These are phyloP conservation scores for Erebia aethiops DNA, from an alignment of 2,888 invertebrate species.

Conservation along the genomic window DNA sequence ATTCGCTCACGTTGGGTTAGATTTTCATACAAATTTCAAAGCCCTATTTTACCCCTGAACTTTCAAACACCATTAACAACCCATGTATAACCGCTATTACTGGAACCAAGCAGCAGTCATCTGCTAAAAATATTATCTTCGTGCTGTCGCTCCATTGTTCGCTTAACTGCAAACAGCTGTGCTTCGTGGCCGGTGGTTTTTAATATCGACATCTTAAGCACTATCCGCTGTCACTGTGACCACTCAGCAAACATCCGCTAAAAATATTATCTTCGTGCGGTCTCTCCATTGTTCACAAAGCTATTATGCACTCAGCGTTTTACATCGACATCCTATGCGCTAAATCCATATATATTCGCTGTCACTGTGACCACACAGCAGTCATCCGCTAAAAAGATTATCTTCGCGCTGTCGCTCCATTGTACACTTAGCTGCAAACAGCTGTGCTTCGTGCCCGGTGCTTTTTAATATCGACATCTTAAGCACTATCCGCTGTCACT, in stretches of 20 bases:
- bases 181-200: conserved; percentile 28
- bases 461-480: conserved; percentile 25
- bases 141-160: conserved; percentile 30
- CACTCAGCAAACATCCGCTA: conserved; percentile 21
- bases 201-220: no score
- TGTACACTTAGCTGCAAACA: conserved; percentile 27
- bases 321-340: no score
- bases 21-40: no score
- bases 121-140: conserved; percentile 35
- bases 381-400: conserved; percentile 34
- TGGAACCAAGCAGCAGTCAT: conserved; percentile 2
- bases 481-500: no score
- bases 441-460: conserved; percentile 30
- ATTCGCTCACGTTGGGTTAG: no score
- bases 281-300: no score
- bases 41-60: no score
- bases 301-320: no score
- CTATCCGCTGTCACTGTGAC: conserved; percentile 11
- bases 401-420: conserved; percentile 29
- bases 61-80: no score
- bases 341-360: not conserved
- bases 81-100: conserved; percentile 14
- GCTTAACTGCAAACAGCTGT: conserved; percentile 26
- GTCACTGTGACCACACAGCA: not conserved
- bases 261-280: conserved; percentile 22